Base-by-base conservation (phyloP, 1,140 invertebrate genomes). In the Lethrus apterus region DNA sequence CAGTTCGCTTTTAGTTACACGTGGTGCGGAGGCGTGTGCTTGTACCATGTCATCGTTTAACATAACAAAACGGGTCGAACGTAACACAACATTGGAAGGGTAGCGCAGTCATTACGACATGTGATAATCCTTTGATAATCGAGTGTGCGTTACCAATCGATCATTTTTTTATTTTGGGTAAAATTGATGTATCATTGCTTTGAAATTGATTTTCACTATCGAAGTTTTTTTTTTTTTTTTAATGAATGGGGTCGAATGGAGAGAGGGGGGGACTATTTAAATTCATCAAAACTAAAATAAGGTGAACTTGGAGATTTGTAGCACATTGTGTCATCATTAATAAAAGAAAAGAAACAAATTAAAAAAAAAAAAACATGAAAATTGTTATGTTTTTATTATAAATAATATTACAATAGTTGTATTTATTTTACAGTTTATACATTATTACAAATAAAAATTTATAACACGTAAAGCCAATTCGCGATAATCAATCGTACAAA, bases 71-170 rank as follows among this genome's bases (percentile, higher is more conserved):
- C 51, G 53, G 11, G 34, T 4, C 17, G 42, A 20, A 18, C 32
- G n/a, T 33, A 32, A 29, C 30, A 33, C 7, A 44, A 44, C 2
- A 33, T 14, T 20, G 45, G 52, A 58, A 56, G 49, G 56, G 50
- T 55, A 48, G 38, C 40, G 43, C 44, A 48, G 15, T 45, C 41
- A 46, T 52, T 58, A 45, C 35, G 33, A 32, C 33, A 48, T 29
- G 35, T 46, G 53, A 57, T 64, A 64, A 64, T 62, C 62, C 62
- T 64, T 64, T 64, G 56, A 54, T 61, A 60, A 63, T 64, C 60
- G 51, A 64, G 62, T 60, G 52, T 44, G 57, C 62, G 56, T 61
- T 55, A 44, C 60, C 59, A 61, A 64, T 64, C 62, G 56, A 64
- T 64, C 62, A 64, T 59, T 61, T 63, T 60, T 64, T 61, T 59